A percentile compares a stretch with the other conserved stretches of the same genome.
These are phyloP conservation scores for Cryptus armator DNA, from an alignment of 2,888 invertebrate genomes.

Conservation along the genomic window DNA sequence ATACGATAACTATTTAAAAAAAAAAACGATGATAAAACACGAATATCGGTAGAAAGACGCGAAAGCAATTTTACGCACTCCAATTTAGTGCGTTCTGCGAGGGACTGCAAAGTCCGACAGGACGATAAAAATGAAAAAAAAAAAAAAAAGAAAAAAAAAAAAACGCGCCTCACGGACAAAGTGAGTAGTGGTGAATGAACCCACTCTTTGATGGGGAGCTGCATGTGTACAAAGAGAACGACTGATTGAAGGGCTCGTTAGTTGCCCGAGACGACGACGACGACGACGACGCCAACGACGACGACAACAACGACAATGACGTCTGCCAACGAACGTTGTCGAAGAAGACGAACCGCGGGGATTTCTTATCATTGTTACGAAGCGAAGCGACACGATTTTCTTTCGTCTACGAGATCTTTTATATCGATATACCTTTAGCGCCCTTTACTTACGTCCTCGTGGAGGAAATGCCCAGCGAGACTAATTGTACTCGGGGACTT, in stretches of 20 bases:
- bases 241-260: constrained; percentile 67
- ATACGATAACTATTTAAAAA: no score
- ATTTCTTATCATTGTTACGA: constrained; percentile 41
- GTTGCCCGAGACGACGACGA: constrained; percentile 52
- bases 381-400: constrained; percentile 10
- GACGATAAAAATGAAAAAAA: constrained; percentile 14
- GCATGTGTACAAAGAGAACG: constrained; percentile 47
- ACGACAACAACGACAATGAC: constrained; percentile 53
- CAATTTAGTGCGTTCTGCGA: neutral
- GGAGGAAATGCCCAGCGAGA: neutral
- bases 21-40: neutral
- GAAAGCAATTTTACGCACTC: neutral
- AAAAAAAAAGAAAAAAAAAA: constrained; percentile 4
- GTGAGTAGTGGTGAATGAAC: constrained; percentile 45
- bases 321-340: constrained; percentile 22
- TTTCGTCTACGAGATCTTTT: neutral
- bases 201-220: constrained; percentile 41
- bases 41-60: neutral
- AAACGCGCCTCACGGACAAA: constrained; percentile 7
- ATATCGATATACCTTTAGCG: neutral
- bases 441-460: neutral
- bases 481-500: neutral
- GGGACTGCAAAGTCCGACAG: neutral
- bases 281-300: constrained; percentile 40
- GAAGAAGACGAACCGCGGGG: constrained; percentile 1